A percentile compares a stretch with the other conserved stretches of the same genome.
These are phyloP conservation scores for Furnarius figulus DNA, from an alignment of 2,113 vertebrate species.

Conservation along the genomic window DNA sequence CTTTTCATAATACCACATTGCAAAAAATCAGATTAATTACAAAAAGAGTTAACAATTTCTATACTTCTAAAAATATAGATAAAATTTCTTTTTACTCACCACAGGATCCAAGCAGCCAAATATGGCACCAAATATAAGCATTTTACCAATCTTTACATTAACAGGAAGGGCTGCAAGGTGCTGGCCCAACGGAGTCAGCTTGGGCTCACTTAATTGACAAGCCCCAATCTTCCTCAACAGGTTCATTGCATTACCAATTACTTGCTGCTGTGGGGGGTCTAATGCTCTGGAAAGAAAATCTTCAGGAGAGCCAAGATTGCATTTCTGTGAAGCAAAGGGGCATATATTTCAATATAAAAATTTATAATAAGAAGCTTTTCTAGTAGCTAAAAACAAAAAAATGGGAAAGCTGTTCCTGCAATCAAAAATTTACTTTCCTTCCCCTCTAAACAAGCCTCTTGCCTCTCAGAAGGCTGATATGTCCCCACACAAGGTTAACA, in stretches of 20 bases:
- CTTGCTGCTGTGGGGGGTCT: constrained; percentile 91
- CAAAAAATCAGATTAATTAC: background rate
- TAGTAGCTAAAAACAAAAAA: background rate
- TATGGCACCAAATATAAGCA: constrained; percentile 97
- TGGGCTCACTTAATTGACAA: constrained; percentile 81
- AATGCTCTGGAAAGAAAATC: constrained; percentile 89
- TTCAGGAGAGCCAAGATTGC: constrained; percentile 92
- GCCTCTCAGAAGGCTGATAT: fast-evolving
- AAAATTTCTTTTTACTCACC: constrained; percentile 70
- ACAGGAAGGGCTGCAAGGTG: constrained; percentile 94
- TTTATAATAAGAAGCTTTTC: background rate
- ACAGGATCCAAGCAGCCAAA: constrained; percentile 94
- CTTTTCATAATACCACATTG: background rate
- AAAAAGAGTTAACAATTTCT: background rate
- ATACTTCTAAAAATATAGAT: background rate
- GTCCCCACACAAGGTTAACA: background rate
- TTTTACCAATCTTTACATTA: constrained; percentile 98
- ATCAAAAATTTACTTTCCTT: background rate
- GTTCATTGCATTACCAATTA: constrained; percentile 92
- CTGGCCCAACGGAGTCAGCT: constrained; percentile 90
- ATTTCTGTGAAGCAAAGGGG: constrained; percentile 81
- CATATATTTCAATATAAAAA: background rate
- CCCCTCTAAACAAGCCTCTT: background rate
- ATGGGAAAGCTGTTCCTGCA: background rate
- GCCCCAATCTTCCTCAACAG: constrained; percentile 91